Conservation (phyloP, 2,888 invertebrate species). For the Drosophila koepferae region DNA sequence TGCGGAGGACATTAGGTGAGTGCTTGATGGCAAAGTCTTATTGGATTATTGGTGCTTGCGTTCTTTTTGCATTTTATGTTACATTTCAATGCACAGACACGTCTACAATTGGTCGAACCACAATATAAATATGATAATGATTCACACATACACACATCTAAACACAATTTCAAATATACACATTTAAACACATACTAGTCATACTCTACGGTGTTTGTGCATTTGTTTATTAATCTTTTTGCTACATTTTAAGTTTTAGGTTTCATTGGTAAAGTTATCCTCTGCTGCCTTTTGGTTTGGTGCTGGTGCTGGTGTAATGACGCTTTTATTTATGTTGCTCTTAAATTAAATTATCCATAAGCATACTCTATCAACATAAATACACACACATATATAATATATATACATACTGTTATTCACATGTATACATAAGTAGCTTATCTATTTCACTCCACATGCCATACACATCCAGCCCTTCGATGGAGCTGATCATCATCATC, state of each 20-base stretch:
- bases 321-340: constrained; percentile 65
- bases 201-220: constrained; percentile 62
- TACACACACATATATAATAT: constrained; percentile 12
- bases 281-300: constrained; percentile 71
- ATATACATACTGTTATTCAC: constrained; percentile 7
- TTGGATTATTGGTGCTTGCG: constrained; percentile 62
- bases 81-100: constrained; percentile 76
- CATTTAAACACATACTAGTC: constrained; percentile 20
- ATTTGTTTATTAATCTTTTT: constrained; percentile 49
- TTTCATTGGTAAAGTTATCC: constrained; percentile 60
- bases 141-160: constrained; percentile 28
- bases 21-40: constrained; percentile 48
- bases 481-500: constrained; percentile 80
- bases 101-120: constrained; percentile 51
- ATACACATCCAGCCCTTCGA: constrained; percentile 53
- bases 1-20: constrained; percentile 83
- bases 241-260: constrained; percentile 41
- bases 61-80: constrained; percentile 67
- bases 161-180: constrained; percentile 3
- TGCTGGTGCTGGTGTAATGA: constrained; percentile 65
- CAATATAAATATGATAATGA: constrained; percentile 53
- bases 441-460: constrained; percentile 46
- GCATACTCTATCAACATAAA: constrained; percentile 2
- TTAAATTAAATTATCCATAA: constrained; percentile 39
- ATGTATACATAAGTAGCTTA: constrained; percentile 32